These are phyloP conservation scores for Ursus arctos DNA, from an alignment of 2,113 vertebrate species.

Conservation along the genomic window DNA sequence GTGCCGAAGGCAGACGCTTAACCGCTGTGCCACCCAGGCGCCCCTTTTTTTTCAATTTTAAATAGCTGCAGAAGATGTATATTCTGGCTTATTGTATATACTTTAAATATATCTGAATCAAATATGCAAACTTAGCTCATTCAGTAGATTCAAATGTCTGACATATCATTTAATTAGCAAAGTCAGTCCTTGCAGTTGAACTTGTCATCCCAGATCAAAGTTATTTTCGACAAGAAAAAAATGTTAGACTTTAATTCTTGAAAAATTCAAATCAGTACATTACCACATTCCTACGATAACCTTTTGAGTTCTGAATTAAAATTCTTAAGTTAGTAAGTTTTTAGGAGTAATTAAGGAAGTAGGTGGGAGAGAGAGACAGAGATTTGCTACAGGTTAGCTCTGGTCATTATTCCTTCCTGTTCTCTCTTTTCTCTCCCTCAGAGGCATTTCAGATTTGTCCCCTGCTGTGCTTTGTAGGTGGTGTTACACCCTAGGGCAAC, in stretches of 20 bases:
- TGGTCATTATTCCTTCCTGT: not conserved
- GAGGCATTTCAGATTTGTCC: not conserved
- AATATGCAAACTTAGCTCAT: not conserved
- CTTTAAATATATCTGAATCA: not conserved
- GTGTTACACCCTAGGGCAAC: not conserved
- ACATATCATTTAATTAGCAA: not conserved
- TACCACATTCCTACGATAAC: not conserved
- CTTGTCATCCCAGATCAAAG: not conserved
- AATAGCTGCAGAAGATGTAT: not conserved
- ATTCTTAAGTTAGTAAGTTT: not conserved
- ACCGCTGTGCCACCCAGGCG: too few species aligned
- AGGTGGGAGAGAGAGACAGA: not conserved
- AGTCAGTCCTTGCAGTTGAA: not conserved
- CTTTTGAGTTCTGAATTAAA: slow-evolving; percentile 16
- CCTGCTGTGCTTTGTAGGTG: not conserved
- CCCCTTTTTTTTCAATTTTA: not conserved
- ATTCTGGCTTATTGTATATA: not conserved
- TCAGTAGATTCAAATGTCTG: not conserved
- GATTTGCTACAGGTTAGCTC: not conserved
- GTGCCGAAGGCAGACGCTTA: too few species aligned
- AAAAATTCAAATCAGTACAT: not conserved
- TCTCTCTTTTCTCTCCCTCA: not conserved
- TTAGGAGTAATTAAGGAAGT: not conserved
- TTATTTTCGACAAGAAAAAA: slow-evolving; percentile 26
- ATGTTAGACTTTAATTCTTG: not conserved